Conservation (phyloP, 2,888 invertebrate species). For the Rapana venosa region DNA sequence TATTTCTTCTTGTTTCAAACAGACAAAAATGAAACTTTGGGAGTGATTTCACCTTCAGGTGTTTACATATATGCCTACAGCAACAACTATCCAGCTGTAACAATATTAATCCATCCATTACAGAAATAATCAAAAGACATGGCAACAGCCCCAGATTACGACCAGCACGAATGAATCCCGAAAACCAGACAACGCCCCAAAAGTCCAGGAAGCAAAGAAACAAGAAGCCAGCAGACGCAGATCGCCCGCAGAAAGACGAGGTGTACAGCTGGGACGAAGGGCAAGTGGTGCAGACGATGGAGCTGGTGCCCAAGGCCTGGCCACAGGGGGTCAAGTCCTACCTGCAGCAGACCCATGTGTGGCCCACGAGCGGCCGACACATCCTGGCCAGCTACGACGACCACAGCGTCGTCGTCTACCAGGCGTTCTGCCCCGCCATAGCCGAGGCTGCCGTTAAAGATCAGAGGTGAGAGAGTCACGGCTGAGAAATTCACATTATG, state of each 20-base stretch:
- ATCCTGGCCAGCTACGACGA: conserved; percentile 71
- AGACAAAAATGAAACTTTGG: too few relatives aligned
- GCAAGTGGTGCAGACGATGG: background rate
- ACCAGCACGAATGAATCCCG: too few relatives aligned
- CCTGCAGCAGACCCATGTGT: conserved; percentile 48
- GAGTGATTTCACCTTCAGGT: too few relatives aligned
- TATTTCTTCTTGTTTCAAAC: too few relatives aligned
- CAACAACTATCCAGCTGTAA: background rate
- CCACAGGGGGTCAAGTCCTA: conserved; percentile 44
- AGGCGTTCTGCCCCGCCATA: conserved; percentile 70
- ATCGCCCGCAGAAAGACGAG: background rate
- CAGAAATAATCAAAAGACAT: too few relatives aligned
- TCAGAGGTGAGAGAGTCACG: conserved; percentile 56
- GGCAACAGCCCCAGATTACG: too few relatives aligned
- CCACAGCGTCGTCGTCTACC: conserved; percentile 68
- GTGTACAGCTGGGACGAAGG: background rate
- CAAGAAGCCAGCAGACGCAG: background rate
- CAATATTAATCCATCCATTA: too few relatives aligned
- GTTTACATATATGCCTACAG: too few relatives aligned
- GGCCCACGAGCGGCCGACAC: conserved; percentile 70
- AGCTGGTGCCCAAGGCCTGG: conserved; percentile 26
- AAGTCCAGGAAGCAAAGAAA: background rate
- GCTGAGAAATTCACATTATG: too few relatives aligned
- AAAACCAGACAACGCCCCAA: background rate
- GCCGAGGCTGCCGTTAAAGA: conserved; percentile 68